phyloP scores from a whole-genome alignment of 2,888 invertebrate genomes.

The Melipona beecheii region DNA sequence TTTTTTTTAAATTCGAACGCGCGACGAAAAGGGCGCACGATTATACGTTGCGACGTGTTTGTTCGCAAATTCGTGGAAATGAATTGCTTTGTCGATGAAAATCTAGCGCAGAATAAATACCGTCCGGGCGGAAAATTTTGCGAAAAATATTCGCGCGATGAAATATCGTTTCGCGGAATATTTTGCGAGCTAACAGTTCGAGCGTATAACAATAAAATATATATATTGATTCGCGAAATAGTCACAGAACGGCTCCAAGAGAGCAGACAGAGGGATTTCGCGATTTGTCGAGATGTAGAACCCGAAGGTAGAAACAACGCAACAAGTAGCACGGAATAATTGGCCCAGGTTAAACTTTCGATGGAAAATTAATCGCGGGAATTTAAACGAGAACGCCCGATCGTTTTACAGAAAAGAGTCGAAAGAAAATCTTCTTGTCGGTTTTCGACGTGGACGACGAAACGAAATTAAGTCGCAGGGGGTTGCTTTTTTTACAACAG shows the following conservation, averaged over 20 bases:
- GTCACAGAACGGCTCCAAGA: no score
- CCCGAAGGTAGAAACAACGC: neutral
- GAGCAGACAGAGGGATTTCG: no score
- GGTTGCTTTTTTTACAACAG: neutral
- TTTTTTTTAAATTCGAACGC: neutral
- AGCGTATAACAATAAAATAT: no score
- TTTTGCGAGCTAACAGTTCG: no score
- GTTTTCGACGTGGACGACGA: neutral
- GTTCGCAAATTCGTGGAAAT: neutral
- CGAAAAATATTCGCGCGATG: neutral
- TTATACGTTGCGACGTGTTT: neutral
- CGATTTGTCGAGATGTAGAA: neutral
- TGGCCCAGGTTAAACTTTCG: neutral
- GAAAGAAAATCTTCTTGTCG: neutral
- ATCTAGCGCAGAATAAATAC: constrained; percentile 12
- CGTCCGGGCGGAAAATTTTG: constrained; percentile 33
- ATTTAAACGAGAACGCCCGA: neutral
- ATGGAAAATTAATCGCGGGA: neutral
- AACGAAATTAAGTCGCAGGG: neutral
- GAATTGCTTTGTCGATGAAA: neutral
- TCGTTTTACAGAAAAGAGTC: no score
- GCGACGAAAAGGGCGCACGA: neutral
- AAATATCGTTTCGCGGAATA: no score
- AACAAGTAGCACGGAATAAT: neutral
- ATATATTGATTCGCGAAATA: no score